Base-by-base conservation (phyloP, 2,888 invertebrate species). In the Temnothorax unifasciatus region DNA sequence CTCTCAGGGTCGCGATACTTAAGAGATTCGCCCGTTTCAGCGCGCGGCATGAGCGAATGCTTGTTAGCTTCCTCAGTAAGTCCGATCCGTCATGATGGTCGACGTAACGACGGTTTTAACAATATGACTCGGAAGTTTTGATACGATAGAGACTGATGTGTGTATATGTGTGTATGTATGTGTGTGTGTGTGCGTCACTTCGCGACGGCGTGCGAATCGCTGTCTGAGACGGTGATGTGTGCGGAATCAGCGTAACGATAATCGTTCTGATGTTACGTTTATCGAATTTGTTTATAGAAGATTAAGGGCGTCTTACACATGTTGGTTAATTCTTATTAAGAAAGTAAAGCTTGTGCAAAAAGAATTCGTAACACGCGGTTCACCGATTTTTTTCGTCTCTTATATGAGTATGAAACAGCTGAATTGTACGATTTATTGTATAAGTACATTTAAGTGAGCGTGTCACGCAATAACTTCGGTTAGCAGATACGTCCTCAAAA, bases 1-100 rank as follows among this genome's bases (percentile, higher is more conserved):
- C 93, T 63, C 91, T 94, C 68, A 93, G 94, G 88, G 92, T 94
- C 88, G 93, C 93, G 86, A 94, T 94, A 90, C 89, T 94, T 81
- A 94, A 93, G 85, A 93, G 92, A 87, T 93, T 94, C 82, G 93
- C 93, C 66, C 93, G 94, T 76, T 86, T 94, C 75, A 89, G 92
- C 47, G 92, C 92, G 57, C 93, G 92, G 85, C 94, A 93, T 76
- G 93, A 94, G 90, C 91, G 91, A 68, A 90, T 94, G 89, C 91
- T 94, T 86, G 88, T 94, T 81, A 93, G 90, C 88, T 93, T 94
- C 87, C 92, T 94, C 87, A 93, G 93, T 90, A 93, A 93, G 88
- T 92, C 93, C 75, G 89, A 92, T 90, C 92, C 93, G 85, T 92
- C 86, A 90, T 82, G 52, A 69, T 25, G 25, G 64, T 83, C 47